Evolutionary conservation across 1,140 invertebrate genomes (phyloP).

Genomic region (Philopotamus ludificatus): DNA sequence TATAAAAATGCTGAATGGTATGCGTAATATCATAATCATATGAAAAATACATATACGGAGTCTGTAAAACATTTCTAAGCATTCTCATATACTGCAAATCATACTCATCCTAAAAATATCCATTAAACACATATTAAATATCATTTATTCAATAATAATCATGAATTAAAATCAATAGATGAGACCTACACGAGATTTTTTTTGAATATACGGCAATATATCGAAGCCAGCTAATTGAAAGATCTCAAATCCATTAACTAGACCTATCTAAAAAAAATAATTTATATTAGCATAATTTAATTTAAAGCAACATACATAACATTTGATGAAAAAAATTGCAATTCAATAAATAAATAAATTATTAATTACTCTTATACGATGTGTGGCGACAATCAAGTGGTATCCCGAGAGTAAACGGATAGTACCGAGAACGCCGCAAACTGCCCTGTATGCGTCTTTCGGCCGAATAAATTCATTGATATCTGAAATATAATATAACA

Average conservation of each 20-base stretch:
- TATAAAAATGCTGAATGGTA: constrained; percentile 85
- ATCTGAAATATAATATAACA: constrained; percentile 15
- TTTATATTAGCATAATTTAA: too few relatives aligned
- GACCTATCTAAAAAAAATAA: constrained; percentile 64
- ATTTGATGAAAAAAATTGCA: too few relatives aligned
- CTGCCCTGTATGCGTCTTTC: constrained; percentile 65
- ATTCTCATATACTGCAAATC: constrained; percentile 80
- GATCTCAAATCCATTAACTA: constrained; percentile 81
- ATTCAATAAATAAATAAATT: too few relatives aligned
- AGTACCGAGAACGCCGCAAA: constrained; percentile 88
- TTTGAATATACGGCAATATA: constrained; percentile 82
- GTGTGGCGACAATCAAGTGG: constrained; percentile 89
- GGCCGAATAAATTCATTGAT: constrained; percentile 37
- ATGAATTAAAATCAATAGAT: background rate
- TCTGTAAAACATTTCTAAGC: constrained; percentile 75
- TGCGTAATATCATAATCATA: constrained; percentile 93
- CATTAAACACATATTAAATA: background rate
- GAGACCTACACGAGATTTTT: constrained; percentile 79
- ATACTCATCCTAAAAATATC: constrained; percentile 51
- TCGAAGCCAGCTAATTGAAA: constrained; percentile 83
- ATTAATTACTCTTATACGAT: constrained; percentile 65
- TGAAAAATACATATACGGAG: constrained; percentile 88
- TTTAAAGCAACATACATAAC: too few relatives aligned
- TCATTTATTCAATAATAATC: background rate
- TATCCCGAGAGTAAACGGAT: constrained; percentile 82